Evolutionary conservation across 1,140 invertebrate species (phyloP).

Genomic region (Arion vulgaris): DNA sequence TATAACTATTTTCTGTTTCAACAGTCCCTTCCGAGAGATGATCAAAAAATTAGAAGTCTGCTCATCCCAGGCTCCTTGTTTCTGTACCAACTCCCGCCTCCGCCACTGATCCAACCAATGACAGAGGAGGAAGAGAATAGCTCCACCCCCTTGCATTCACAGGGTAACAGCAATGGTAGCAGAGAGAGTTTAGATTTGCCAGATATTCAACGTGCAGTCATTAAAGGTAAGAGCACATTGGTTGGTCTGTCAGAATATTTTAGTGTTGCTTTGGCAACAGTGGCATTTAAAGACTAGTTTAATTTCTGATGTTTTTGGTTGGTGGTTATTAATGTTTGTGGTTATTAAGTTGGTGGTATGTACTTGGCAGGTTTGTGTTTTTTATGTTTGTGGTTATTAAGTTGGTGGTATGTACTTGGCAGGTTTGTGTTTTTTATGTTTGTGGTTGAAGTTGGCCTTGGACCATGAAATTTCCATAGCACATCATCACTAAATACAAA

Average conservation of each 20-base stretch:
- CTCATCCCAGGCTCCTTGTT: conserved; percentile 72
- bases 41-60: conserved; percentile 74
- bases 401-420: too few relatives aligned
- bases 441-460: too few relatives aligned
- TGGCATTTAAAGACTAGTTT: too few relatives aligned
- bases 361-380: neutral
- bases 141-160: conserved; percentile 5
- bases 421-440: too few relatives aligned
- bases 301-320: too few relatives aligned
- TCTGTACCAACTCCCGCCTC: conserved; percentile 74
- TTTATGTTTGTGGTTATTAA: too few relatives aligned
- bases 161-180: conserved; percentile 15
- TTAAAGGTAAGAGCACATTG: conserved; percentile 6
- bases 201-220: conserved; percentile 12
- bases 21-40: conserved; percentile 74
- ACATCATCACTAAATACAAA: too few relatives aligned
- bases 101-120: conserved; percentile 15
- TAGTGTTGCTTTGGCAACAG: too few relatives aligned
- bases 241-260: neutral
- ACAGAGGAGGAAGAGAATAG: conserved; percentile 23
- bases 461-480: too few relatives aligned
- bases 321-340: neutral
- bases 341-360: neutral
- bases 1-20: neutral
- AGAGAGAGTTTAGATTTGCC: conserved; percentile 21